Conservation (phyloP, 2,888 invertebrate genomes). For the Chaetogeoica ovagalla region DNA sequence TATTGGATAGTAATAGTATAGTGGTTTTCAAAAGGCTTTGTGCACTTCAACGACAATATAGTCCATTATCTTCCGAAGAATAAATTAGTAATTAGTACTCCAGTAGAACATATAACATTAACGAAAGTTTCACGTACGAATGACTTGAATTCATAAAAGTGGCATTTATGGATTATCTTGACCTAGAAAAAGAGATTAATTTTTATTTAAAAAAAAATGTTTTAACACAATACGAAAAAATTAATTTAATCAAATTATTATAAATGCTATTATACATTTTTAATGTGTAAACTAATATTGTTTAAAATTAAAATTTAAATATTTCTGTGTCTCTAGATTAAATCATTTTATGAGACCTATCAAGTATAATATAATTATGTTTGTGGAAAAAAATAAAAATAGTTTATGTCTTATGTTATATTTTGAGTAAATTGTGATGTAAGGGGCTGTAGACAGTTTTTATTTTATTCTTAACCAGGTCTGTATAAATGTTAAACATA, state of each 20-base stretch:
- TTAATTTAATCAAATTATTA: not conserved
- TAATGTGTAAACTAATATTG: not conserved
- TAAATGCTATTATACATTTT: not conserved
- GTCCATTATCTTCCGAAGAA: conserved; percentile 28
- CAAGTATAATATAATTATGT: conserved; percentile 75
- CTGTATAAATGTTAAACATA: too few relatives aligned
- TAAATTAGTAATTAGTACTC: conserved; percentile 33
- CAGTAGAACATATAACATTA: conserved; percentile 35
- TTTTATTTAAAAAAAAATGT: not conserved
- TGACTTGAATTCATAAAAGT: not conserved
- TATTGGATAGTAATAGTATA: conserved; percentile 39
- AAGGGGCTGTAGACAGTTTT: not conserved
- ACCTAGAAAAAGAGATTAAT: not conserved
- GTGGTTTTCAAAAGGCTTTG: conserved; percentile 32
- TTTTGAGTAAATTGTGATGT: conserved; percentile 55
- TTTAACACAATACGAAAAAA: not conserved
- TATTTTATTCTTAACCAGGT: too few relatives aligned
- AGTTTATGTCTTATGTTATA: conserved; percentile 73
- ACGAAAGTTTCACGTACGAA: conserved; percentile 37
- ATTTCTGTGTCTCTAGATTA: conserved; percentile 65
- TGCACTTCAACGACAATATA: conserved; percentile 28
- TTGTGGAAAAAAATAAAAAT: conserved; percentile 78
- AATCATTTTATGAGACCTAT: conserved; percentile 84
- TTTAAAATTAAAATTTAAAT: not conserved
- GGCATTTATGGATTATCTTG: not conserved